Percentiles rank a stretch among this genome's conserved stretches.
Conservation (phyloP, 2,888 invertebrate genomes). For the Maniola hyperantus region DNA sequence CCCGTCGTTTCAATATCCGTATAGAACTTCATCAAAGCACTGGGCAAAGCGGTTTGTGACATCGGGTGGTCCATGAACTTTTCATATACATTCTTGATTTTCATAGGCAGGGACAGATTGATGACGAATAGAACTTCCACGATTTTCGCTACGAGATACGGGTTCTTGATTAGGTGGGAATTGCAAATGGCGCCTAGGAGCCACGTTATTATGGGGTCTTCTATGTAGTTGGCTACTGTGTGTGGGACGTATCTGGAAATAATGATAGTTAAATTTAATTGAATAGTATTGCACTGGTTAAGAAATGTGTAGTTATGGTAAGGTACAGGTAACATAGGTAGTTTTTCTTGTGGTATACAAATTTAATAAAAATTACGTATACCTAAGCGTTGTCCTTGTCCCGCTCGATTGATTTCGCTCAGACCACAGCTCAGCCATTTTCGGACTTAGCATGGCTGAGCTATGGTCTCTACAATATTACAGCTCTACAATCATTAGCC, state of each 20-base stretch:
- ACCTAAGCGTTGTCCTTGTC: no score
- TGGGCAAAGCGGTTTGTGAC: constrained; percentile 89
- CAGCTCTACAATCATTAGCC: no score
- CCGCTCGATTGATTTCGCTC: no score
- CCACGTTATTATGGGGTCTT: constrained; percentile 93
- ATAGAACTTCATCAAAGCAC: constrained; percentile 98
- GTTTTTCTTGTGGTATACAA: no score
- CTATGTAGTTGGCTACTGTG: constrained; percentile 89
- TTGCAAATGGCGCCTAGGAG: constrained; percentile 94
- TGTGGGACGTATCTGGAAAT: constrained; percentile 87
- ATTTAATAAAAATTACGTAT: no score
- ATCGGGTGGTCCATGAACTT: constrained; percentile 93
- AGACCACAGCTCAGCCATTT: no score
- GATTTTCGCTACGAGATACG: constrained; percentile 97
- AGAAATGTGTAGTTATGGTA: no score
- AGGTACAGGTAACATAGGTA: no score
- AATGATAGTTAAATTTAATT: constrained; percentile 4
- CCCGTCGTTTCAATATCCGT: constrained; percentile 99
- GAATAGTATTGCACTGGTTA: background rate
- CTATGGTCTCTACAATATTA: no score
- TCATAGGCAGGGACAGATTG: constrained; percentile 84
- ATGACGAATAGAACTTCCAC: constrained; percentile 94
- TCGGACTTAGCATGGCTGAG: no score
- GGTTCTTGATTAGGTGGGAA: constrained; percentile 95
- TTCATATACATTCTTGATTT: constrained; percentile 84